These are phyloP conservation scores for Melospiza georgiana DNA, from an alignment of 2,113 vertebrate species.

Conservation along the genomic window DNA sequence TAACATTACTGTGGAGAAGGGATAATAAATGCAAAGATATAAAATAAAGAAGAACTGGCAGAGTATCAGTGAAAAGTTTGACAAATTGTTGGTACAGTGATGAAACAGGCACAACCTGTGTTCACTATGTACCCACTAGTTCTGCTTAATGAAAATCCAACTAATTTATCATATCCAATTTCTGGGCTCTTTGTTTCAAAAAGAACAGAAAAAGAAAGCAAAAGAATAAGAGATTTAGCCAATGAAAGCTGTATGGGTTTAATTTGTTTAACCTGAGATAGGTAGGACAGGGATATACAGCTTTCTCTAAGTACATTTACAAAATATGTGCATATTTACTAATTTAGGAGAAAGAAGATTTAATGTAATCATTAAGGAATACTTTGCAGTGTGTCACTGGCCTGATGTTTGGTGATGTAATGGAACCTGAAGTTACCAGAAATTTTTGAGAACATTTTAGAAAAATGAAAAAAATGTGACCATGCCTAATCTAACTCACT, in stretches of 20 bases:
- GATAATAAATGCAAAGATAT: background rate
- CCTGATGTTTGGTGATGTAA: background rate
- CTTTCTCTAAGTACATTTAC: background rate
- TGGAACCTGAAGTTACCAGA: background rate
- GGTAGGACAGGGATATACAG: background rate
- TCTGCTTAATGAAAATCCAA: background rate
- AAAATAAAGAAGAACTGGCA: background rate
- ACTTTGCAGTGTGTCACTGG: background rate
- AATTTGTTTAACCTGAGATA: background rate
- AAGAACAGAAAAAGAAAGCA: background rate
- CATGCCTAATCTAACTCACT: background rate
- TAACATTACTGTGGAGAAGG: background rate
- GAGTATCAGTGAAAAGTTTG: background rate
- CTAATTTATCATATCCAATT: background rate
- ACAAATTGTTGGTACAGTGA: background rate
- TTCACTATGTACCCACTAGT: background rate
- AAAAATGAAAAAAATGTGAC: background rate
- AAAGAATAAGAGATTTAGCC: background rate
- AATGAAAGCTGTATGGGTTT: background rate
- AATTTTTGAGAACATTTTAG: background rate
- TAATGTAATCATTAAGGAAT: background rate
- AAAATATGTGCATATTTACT: background rate
- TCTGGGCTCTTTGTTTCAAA: background rate
- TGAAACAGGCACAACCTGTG: background rate
- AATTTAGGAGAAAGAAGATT: background rate